phyloP scores from a whole-genome alignment of 2,888 invertebrate species.

The Polietes domitor region DNA sequence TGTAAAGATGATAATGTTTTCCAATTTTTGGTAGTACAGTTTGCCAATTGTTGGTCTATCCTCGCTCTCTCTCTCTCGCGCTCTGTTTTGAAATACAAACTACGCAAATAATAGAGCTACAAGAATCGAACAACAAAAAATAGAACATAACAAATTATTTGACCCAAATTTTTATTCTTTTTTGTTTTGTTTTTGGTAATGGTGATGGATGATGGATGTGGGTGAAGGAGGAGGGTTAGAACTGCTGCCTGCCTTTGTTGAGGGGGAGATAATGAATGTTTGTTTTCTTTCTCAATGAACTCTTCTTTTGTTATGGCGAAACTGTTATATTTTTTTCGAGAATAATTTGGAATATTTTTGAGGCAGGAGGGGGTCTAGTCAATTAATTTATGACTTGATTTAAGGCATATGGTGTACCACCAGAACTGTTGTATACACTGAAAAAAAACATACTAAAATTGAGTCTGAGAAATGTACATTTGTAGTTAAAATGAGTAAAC shows the following conservation, averaged over 20 bases:
- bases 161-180: conserved; percentile 16
- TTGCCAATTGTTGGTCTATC: background rate
- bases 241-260: background rate
- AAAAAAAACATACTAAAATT: too few relatives aligned
- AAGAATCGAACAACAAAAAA: background rate
- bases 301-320: too few relatives aligned
- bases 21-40: background rate
- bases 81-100: background rate
- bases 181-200: background rate
- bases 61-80: background rate
- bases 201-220: background rate
- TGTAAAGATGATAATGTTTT: background rate
- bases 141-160: conserved; percentile 30
- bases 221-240: background rate
- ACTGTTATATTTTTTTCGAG: background rate
- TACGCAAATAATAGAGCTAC: background rate
- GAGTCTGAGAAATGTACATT: too few relatives aligned
- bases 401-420: too few relatives aligned
- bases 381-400: background rate
- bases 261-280: background rate
- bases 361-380: background rate
- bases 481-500: too few relatives aligned
- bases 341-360: background rate
- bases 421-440: too few relatives aligned
- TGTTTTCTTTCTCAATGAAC: background rate